Evolutionary conservation across 2,113 vertebrate genomes (phyloP).

Genomic region (Meleagris gallopavo): DNA sequence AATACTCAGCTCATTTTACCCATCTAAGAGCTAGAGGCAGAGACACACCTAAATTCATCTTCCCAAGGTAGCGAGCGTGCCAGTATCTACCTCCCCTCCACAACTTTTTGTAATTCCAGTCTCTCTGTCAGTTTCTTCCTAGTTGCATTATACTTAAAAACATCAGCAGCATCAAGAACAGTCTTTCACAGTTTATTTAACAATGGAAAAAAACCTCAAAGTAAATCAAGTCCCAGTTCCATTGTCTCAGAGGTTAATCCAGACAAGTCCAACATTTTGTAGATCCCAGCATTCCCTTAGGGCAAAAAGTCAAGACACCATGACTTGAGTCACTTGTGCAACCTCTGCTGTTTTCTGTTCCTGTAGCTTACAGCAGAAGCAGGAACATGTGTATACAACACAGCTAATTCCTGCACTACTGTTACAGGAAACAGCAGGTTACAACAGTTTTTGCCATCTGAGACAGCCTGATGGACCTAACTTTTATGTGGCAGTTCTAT

Average conservation of each 20-base stretch:
- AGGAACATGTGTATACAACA: rapidly evolving
- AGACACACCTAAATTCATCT: not conserved
- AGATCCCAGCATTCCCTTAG: not conserved
- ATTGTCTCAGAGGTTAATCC: not conserved
- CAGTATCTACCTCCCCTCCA: not conserved
- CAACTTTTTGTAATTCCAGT: not conserved
- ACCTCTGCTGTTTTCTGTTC: not conserved
- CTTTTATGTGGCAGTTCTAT: not conserved
- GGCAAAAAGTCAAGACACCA: not conserved
- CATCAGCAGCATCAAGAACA: not conserved
- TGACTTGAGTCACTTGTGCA: not conserved
- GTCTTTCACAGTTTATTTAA: not conserved
- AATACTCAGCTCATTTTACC: not conserved
- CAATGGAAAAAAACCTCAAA: not conserved
- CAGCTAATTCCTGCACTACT: not conserved
- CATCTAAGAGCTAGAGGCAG: not conserved
- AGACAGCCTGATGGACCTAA: not conserved
- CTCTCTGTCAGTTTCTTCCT: not conserved
- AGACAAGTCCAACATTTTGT: not conserved
- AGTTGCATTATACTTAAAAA: rapidly evolving
- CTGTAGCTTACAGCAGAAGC: too few relatives aligned
- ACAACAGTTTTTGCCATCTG: not conserved
- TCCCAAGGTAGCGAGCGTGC: not conserved
- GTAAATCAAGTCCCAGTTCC: not conserved
- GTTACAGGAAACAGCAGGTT: not conserved